These are phyloP conservation scores for Zeuzera pyrina DNA, from an alignment of 2,888 invertebrate species.

Conservation along the genomic window DNA sequence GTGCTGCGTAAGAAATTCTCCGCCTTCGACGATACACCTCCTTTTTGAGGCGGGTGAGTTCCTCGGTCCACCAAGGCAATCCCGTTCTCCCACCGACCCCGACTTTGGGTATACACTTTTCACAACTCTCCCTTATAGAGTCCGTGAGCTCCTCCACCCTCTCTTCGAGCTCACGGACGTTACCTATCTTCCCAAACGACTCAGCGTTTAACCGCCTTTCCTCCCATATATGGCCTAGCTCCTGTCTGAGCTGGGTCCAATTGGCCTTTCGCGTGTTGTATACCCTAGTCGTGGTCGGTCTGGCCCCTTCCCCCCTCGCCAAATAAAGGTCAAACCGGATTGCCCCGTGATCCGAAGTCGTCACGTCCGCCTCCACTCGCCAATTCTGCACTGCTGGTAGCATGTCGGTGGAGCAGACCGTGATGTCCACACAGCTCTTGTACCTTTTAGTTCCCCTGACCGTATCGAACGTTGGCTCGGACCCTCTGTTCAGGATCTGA, in stretches of 20 bases:
- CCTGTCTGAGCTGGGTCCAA: slow-evolving; percentile 15
- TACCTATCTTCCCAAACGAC: too few relatives aligned
- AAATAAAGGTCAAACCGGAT: slow-evolving; percentile 11
- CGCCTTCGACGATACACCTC: not conserved
- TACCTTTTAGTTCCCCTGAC: too few relatives aligned
- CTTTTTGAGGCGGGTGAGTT: not conserved
- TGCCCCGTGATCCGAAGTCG: slow-evolving; percentile 18
- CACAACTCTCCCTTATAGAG: not conserved
- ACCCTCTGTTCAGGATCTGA: slow-evolving; percentile 15
- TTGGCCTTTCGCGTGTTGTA: too few relatives aligned
- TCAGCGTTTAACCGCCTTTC: too few relatives aligned
- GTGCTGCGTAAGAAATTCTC: too few relatives aligned
- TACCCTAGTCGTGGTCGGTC: slow-evolving; percentile 8
- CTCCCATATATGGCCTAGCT: too few relatives aligned
- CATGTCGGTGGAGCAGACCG: too few relatives aligned
- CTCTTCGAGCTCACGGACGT: too few relatives aligned
- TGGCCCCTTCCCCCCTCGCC: slow-evolving; percentile 1
- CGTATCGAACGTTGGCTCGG: slow-evolving; percentile 14
- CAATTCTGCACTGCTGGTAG: slow-evolving; percentile 13
- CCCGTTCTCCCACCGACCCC: not conserved
- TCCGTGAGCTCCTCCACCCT: too few relatives aligned
- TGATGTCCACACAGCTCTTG: too few relatives aligned
- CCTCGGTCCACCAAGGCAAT: not conserved
- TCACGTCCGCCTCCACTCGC: slow-evolving; percentile 12
- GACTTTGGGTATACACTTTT: not conserved